These are phyloP conservation scores for Rhopalosiphum nymphaeae DNA, from an alignment of 2,888 invertebrate genomes.

Conservation along the genomic window DNA sequence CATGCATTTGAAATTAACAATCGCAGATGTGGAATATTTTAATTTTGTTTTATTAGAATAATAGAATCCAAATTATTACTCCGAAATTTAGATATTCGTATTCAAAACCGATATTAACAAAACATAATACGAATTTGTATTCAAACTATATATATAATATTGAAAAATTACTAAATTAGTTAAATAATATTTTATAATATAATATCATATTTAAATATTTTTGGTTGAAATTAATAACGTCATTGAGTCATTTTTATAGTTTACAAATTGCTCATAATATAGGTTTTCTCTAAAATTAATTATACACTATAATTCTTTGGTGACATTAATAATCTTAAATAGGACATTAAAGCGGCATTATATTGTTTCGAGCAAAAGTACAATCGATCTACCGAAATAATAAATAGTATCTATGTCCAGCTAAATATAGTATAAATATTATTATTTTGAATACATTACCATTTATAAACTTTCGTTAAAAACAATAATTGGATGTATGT, in stretches of 20 bases:
- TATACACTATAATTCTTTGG: neutral
- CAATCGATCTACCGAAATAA: neutral
- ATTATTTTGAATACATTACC: neutral
- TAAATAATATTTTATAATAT: neutral
- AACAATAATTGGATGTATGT: neutral
- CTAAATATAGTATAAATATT: neutral
- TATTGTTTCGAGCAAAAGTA: neutral
- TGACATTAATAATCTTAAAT: no score
- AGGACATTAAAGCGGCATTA: neutral
- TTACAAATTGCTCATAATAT: neutral
- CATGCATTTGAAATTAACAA: neutral
- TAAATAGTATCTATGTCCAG: neutral
- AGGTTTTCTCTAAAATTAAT: neutral
- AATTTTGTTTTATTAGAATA: no score
- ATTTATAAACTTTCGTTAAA: neutral
- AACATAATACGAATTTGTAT: neutral
- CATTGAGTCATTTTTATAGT: neutral
- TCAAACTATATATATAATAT: neutral
- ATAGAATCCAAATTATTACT: no score
- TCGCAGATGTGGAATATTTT: neutral
- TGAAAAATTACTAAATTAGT: neutral
- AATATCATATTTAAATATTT: neutral
- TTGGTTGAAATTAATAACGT: neutral
- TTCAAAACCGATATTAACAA: neutral
- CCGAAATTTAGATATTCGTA: neutral